Evolutionary conservation across 2,888 invertebrate species (phyloP), one percentile per base, ranked within the genome.

Genomic region (Caenorhabditis virilis): DNA sequence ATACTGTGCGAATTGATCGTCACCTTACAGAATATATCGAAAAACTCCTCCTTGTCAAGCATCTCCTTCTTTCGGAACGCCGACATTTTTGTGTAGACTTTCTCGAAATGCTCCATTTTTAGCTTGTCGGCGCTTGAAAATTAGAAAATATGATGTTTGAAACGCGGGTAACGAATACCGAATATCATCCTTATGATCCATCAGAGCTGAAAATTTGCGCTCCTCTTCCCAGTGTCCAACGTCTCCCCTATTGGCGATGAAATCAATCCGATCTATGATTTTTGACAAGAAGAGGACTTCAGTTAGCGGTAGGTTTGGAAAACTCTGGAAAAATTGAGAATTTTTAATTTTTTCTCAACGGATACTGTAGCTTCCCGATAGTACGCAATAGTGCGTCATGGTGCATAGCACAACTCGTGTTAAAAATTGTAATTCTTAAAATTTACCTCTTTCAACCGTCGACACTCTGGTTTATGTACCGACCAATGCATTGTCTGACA

Each of bases 1-100:
- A 82, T 76, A 35, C 74, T 74, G 58, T 82, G 82, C 20, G 81
- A 82, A 65, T 82, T 82, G 69, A 82, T 80, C 16, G 78, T 67
- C 1, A 69, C 60, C 54, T 74, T 77, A 62, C 82, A 80, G 71
- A 81, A 82, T 18, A 82, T 49, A 36, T 70, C 60, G 49, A 78
- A 78, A 49, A 78, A 76, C 15, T 52, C 35, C 13, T 66, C 76
- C 53, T 73, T 71, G 18, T 65, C 64, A 33, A 72, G 53, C 70
- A 75, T 69, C 25, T 78, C 75, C 9, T 72, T 70, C 48, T 59
- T 73, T 22, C 78, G 64, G 57, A 78, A 79, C 2, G 26, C 26
- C 9, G 39, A 50, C 72, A 79, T 77, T 64, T 79, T 82, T 9
- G 36, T 61, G 52, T 56, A 68, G 4, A 80, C 59, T 49, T 81